Percentiles rank a stretch among this genome's conserved stretches.
phyloP scores from a whole-genome alignment of 2,888 invertebrate genomes.

The Vesta saturnalis region DNA sequence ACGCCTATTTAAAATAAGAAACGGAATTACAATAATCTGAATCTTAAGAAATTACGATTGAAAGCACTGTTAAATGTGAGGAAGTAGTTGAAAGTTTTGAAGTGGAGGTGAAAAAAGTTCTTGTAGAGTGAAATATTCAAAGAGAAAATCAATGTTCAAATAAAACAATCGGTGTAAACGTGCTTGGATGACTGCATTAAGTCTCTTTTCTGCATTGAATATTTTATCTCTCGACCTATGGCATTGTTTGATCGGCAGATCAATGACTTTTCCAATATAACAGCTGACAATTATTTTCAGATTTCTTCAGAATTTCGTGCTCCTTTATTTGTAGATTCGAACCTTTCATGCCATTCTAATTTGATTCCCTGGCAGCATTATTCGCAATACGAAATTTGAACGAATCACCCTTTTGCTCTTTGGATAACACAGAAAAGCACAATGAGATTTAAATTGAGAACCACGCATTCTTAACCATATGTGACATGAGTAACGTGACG shows the following conservation, averaged over 20 bases:
- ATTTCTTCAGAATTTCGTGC: conserved; percentile 37
- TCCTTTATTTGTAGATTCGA: conserved; percentile 41
- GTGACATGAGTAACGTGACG: conserved; percentile 40
- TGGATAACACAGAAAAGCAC: conserved; percentile 31
- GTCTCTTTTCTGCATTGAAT: conserved; percentile 34
- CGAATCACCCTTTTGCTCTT: conserved; percentile 41
- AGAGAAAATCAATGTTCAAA: conserved; percentile 35
- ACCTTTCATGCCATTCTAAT: conserved; percentile 51
- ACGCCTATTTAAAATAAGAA: conserved; percentile 4
- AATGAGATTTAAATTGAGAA: conserved; percentile 38
- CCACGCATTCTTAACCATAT: conserved; percentile 40
- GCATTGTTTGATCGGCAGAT: conserved; percentile 37
- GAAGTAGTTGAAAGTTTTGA: conserved; percentile 25
- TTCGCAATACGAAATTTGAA: conserved; percentile 52
- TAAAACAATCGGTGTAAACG: conserved; percentile 39
- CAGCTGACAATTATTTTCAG: conserved; percentile 41
- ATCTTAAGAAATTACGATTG: not conserved
- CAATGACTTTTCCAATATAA: conserved; percentile 33
- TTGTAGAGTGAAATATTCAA: conserved; percentile 30
- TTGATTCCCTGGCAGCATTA: conserved; percentile 50
- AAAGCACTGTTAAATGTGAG: not conserved
- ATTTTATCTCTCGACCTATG: conserved; percentile 34
- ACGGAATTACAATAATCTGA: not conserved
- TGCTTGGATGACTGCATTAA: conserved; percentile 39
- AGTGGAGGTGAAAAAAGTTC: conserved; percentile 26